Evolutionary conservation across 2,113 vertebrate species (phyloP).

Genomic region (Centropus unirufus): DNA sequence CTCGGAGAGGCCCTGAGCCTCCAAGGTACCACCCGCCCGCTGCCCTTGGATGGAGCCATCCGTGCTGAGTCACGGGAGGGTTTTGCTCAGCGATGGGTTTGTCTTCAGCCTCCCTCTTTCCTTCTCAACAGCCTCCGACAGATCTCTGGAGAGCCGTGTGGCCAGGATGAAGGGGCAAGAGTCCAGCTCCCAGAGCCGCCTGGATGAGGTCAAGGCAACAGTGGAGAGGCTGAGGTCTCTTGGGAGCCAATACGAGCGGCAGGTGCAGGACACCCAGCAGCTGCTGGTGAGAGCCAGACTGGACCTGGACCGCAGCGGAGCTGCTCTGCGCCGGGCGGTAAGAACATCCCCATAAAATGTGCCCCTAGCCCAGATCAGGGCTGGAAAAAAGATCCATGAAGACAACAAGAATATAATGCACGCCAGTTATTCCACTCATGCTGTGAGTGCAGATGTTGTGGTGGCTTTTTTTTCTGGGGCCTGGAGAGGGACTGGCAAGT

Average conservation of each 20-base stretch:
- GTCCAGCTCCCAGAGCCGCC: constrained; percentile 43
- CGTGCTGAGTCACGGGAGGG: neutral
- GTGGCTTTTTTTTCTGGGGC: neutral
- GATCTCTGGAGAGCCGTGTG: constrained; percentile 74
- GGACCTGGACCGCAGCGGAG: constrained; percentile 74
- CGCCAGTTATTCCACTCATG: neutral
- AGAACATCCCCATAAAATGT: neutral
- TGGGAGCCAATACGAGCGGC: constrained; percentile 68
- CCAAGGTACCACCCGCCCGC: constrained; percentile 63
- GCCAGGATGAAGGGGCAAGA: constrained; percentile 72
- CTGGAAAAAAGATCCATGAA: neutral
- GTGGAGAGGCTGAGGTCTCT: constrained; percentile 45
- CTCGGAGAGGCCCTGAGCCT: constrained; percentile 70
- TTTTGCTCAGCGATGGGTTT: neutral
- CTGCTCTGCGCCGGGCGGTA: constrained; percentile 71
- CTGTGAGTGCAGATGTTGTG: neutral
- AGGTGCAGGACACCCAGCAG: constrained; percentile 63
- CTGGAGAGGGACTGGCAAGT: neutral
- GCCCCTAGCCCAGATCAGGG: neutral
- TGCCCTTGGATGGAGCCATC: neutral
- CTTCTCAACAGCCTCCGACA: constrained; percentile 72
- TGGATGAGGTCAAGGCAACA: constrained; percentile 70
- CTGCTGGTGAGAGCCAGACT: constrained; percentile 76
- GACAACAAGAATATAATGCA: neutral
- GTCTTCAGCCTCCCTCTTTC: neutral